These are phyloP conservation scores for Ylistrum balloti DNA, from an alignment of 1,140 invertebrate genomes.

Conservation along the genomic window DNA sequence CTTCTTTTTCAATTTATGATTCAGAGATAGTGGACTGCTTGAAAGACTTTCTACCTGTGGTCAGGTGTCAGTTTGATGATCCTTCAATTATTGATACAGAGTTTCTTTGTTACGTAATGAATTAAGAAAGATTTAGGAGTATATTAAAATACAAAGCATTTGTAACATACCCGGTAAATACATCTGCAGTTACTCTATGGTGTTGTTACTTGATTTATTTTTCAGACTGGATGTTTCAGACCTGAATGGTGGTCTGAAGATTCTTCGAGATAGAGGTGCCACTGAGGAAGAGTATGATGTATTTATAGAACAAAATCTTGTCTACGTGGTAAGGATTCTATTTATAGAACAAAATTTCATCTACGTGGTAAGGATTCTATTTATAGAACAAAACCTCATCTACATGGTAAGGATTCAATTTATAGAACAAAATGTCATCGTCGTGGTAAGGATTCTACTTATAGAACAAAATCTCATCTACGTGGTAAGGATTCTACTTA, in stretches of 20 bases:
- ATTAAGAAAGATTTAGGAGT: too few species aligned
- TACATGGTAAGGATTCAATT: not conserved
- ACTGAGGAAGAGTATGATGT: constrained; percentile 57
- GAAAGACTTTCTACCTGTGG: too few species aligned
- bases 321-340: not conserved
- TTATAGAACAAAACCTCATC: not conserved
- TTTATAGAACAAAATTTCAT: too few species aligned
- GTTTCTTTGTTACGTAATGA: too few species aligned
- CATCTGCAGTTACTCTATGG: too few species aligned
- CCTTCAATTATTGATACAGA: too few species aligned
- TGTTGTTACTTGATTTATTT: not conserved
- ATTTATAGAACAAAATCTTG: constrained; percentile 6
- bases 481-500: not conserved
- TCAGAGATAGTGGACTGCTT: too few species aligned
- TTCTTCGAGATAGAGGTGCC: constrained; percentile 55
- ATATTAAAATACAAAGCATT: too few species aligned
- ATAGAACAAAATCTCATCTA: not conserved
- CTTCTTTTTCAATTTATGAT: too few species aligned
- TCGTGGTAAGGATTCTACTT: not conserved
- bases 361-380: not conserved
- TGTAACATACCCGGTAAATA: too few species aligned
- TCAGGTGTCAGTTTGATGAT: too few species aligned
- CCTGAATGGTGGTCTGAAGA: constrained; percentile 54
- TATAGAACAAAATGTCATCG: too few species aligned
- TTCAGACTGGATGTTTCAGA: constrained; percentile 51